phyloP scores from a whole-genome alignment of 1,140 invertebrate genomes.

The Calliopsis andreniformis region DNA sequence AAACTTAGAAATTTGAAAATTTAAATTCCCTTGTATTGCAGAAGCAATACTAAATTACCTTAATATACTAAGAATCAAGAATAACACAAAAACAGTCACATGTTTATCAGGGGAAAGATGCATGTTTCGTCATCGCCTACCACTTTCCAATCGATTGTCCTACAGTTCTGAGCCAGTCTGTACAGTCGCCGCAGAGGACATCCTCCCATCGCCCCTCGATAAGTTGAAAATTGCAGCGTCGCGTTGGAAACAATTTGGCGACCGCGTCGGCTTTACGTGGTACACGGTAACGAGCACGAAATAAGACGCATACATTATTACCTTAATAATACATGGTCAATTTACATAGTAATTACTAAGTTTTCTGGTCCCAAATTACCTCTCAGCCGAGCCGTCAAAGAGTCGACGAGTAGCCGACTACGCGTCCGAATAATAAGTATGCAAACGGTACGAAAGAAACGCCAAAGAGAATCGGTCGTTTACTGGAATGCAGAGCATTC shows the following conservation, averaged over 20 bases:
- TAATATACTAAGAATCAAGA: too few species aligned
- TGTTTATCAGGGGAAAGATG: too few species aligned
- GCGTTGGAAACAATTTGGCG: conserved; percentile 48
- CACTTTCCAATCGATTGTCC: too few species aligned
- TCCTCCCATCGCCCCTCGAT: not conserved
- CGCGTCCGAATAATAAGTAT: conserved; percentile 54
- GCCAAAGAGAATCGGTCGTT: conserved; percentile 18
- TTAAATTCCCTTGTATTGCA: too few species aligned
- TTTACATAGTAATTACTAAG: conserved; percentile 69
- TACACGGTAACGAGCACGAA: conserved; percentile 53
- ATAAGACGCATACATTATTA: conserved; percentile 64
- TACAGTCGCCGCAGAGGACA: not conserved
- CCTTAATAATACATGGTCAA: conserved; percentile 60
- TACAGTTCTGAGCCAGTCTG: too few species aligned
- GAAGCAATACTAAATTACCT: too few species aligned
- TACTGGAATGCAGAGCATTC: conserved; percentile 19
- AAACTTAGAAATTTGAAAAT: too few species aligned
- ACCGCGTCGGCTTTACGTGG: conserved; percentile 2
- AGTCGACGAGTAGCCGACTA: conserved; percentile 53
- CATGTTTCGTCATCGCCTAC: too few species aligned
- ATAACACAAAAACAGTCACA: too few species aligned
- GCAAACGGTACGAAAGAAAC: conserved; percentile 46
- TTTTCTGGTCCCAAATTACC: conserved; percentile 64
- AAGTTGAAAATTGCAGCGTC: conserved; percentile 50
- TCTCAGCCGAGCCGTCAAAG: conserved; percentile 59